phyloP scores from a whole-genome alignment of 2,113 vertebrate genomes.

The Pterocles burchelli region DNA sequence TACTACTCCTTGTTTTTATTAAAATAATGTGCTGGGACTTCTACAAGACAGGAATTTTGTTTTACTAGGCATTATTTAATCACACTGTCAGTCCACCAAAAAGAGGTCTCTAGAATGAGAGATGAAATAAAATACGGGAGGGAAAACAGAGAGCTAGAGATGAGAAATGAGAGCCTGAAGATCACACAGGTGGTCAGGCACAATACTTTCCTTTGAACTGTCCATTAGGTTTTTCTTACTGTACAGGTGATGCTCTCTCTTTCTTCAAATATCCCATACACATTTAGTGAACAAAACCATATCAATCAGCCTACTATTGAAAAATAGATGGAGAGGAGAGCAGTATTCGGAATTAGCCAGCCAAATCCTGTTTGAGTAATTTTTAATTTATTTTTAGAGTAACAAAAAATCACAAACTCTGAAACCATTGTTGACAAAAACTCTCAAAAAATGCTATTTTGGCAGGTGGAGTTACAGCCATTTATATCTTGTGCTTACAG shows the following conservation, averaged over 20 bases:
- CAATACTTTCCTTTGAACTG: background rate
- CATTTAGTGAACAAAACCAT: background rate
- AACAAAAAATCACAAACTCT: background rate
- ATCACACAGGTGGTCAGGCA: background rate
- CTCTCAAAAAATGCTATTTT: background rate
- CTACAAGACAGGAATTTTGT: background rate
- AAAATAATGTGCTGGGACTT: background rate
- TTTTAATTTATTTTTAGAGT: background rate
- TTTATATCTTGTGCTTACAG: background rate
- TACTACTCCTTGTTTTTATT: background rate
- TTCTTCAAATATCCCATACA: background rate
- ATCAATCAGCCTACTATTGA: background rate
- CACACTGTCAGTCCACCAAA: background rate
- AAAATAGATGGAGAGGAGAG: background rate
- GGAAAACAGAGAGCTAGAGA: background rate
- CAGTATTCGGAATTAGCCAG: background rate
- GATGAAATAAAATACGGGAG: background rate
- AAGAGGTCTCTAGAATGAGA: background rate
- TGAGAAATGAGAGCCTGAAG: background rate
- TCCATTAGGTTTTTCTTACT: background rate
- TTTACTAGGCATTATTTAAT: background rate
- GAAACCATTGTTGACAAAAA: background rate
- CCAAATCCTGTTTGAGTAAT: background rate
- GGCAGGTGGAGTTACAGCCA: background rate
- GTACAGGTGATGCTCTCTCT: background rate